Evolutionary conservation across 1,140 invertebrate genomes (phyloP).

Genomic region (Sinella curviseta): DNA sequence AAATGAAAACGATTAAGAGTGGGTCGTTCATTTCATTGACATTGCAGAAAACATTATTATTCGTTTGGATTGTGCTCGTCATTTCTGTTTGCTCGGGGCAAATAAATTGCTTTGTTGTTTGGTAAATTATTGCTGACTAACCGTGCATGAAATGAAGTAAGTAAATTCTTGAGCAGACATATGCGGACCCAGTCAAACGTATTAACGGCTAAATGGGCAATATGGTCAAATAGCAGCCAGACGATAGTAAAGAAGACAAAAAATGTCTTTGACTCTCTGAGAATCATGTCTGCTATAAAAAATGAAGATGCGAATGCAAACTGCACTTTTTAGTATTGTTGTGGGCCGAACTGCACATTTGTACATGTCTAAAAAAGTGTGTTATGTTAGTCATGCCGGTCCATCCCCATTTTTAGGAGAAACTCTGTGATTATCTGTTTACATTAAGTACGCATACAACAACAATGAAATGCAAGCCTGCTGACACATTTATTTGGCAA

Average conservation of each 20-base stretch:
- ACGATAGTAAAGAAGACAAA: too few species aligned
- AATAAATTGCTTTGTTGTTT: slow-evolving; percentile 4
- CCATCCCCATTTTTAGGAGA: background rate
- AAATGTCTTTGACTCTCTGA: background rate
- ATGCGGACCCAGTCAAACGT: background rate
- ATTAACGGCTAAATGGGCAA: background rate
- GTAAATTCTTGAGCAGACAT: too few species aligned
- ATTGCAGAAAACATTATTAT: too few species aligned
- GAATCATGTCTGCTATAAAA: background rate
- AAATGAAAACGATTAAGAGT: too few species aligned
- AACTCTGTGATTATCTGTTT: slow-evolving; percentile 8
- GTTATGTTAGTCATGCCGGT: background rate
- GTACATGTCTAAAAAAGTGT: slow-evolving; percentile 10
- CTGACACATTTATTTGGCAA: slow-evolving; percentile 6
- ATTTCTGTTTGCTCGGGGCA: background rate
- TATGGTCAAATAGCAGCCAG: background rate
- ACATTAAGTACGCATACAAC: too few species aligned
- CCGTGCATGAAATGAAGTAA: slow-evolving; percentile 12
- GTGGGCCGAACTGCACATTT: slow-evolving; percentile 15
- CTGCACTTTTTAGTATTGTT: background rate
- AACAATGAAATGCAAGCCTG: background rate
- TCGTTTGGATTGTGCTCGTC: too few species aligned
- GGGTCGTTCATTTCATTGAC: too few species aligned
- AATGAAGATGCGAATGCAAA: background rate
- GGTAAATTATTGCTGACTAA: background rate